A percentile compares a stretch with the other conserved stretches of the same genome.
Conservation (phyloP, 2,888 invertebrate species). For the Notodonta ziczac region DNA sequence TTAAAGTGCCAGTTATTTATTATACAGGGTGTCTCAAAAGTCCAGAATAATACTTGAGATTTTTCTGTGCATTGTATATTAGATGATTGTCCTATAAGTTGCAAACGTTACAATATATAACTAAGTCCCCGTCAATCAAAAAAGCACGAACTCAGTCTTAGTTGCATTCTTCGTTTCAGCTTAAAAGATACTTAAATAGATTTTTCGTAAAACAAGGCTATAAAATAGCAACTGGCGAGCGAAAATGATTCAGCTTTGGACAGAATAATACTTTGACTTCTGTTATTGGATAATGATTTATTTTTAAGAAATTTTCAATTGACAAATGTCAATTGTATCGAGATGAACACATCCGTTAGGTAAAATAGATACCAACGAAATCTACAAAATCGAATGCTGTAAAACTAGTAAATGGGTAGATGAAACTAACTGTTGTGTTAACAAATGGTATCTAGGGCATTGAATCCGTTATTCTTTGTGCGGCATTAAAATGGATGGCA, state of each 20-base stretch:
- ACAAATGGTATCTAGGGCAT: background rate
- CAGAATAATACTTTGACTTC: slow-evolving; percentile 43
- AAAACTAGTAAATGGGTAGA: background rate
- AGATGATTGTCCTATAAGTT: too few relatives aligned
- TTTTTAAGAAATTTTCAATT: slow-evolving; percentile 29
- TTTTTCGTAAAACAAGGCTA: slow-evolving; percentile 44
- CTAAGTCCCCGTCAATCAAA: background rate
- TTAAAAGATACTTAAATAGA: slow-evolving; percentile 36
- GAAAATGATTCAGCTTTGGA: slow-evolving; percentile 50
- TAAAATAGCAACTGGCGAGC: slow-evolving; percentile 48
- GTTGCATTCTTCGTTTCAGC: slow-evolving; percentile 28
- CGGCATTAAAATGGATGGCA: too few relatives aligned
- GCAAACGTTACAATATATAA: background rate
- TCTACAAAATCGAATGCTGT: slow-evolving; percentile 30
- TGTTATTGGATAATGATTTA: too few relatives aligned
- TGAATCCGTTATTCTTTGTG: background rate
- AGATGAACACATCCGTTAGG: slow-evolving; percentile 34
- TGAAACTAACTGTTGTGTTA: background rate
- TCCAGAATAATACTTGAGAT: too few relatives aligned
- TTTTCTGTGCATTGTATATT: too few relatives aligned
- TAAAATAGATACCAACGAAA: slow-evolving; percentile 40
- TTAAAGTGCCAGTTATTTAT: too few relatives aligned
- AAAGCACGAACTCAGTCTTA: slow-evolving; percentile 12
- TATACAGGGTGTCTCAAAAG: too few relatives aligned
- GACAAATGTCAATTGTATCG: slow-evolving; percentile 21